phyloP scores from a whole-genome alignment of 2,113 vertebrate species.

The Osmerus mordax region DNA sequence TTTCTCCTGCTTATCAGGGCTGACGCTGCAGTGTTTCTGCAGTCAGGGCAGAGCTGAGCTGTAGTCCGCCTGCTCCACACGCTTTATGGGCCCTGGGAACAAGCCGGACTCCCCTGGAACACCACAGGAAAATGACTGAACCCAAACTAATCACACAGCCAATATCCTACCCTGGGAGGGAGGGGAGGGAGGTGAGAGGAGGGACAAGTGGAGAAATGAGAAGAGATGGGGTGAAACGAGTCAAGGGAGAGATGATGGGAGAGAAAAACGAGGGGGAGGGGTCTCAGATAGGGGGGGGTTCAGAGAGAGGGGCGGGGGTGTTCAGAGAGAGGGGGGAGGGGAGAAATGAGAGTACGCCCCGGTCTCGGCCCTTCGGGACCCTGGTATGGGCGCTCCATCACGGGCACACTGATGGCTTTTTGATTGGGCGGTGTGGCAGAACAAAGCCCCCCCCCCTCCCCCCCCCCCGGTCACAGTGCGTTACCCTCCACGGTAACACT shows the following conservation, averaged over 20 bases:
- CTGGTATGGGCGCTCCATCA: slow-evolving; percentile 39
- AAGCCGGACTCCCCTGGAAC: slow-evolving; percentile 49
- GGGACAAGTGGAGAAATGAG: not conserved
- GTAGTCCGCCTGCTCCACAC: slow-evolving; percentile 9
- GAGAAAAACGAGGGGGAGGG: slow-evolving; percentile 27
- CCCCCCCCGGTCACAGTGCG: slow-evolving; percentile 47
- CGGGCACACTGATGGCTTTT: slow-evolving; percentile 60
- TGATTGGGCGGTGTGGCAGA: slow-evolving; percentile 66
- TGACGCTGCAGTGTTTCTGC: slow-evolving; percentile 15
- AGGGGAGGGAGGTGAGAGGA: slow-evolving; percentile 42
- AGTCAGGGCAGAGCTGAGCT: slow-evolving; percentile 7
- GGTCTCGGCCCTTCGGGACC: slow-evolving; percentile 38
- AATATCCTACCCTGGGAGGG: slow-evolving; percentile 60
- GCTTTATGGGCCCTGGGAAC: slow-evolving; percentile 47
- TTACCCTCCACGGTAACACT: slow-evolving; percentile 47
- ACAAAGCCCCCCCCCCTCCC: slow-evolving; percentile 62
- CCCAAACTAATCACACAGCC: slow-evolving; percentile 66
- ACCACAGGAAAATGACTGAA: slow-evolving; percentile 60
- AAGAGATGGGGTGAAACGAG: slow-evolving; percentile 14
- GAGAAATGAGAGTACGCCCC: not conserved
- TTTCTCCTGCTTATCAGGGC: not conserved
- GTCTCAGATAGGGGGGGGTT: slow-evolving; percentile 2
- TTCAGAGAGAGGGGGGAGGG: not conserved
- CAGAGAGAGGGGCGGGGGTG: not conserved
- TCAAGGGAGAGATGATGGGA: slow-evolving; percentile 42